Base-by-base conservation (phyloP, 2,113 vertebrate genomes). In the Percina caprodes region DNA sequence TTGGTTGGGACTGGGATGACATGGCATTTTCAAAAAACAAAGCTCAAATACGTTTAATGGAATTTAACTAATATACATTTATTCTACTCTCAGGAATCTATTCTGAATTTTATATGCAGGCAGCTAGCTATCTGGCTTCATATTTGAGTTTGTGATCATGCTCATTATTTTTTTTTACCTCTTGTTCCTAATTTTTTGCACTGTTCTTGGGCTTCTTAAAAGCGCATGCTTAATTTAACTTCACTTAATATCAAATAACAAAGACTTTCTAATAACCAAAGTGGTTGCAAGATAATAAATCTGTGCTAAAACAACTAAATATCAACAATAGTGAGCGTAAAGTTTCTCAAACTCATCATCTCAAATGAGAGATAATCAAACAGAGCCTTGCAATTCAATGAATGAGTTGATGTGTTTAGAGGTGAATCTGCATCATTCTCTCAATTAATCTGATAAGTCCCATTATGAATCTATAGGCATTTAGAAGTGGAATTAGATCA, bases 361-460 rank as follows among this genome's bases (percentile, higher is more conserved):
- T 66, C 18, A 67, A 79, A 62, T 26, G 18, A 70, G 14, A 70
- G 16, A 75, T 35, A 56, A 63, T 68, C 7, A 23, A 48, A 75
- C 18, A 45, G 39, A 39, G 45, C 33, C 39, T 18, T 42, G 56
- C n/a, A 77, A 51, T 58, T 48, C 23, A 66, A 23, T 69, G 42
- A 75, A 61, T 70, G 65, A 69, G 45, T 26, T 61, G 65, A 81
- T 60, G 45, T 49, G 56, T 68, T 19, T 33, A 59, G 30, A 77
- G 8, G 59, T 45, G 30, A 83, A 70, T 80, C n/a, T 73, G 48
- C 68, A 16, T 80, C 77, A 71, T 77, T 88, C 65, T 77, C 42
- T 77, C 42, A 77, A 85, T 84, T 67, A 48, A 89, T 80, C 71
- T 62, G 49, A 80, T 83, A 83, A 59, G 11, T 39, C 56, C n/a